These are phyloP conservation scores for Drosophila malerkotliana DNA, from an alignment of 1,140 invertebrate genomes.

Conservation along the genomic window DNA sequence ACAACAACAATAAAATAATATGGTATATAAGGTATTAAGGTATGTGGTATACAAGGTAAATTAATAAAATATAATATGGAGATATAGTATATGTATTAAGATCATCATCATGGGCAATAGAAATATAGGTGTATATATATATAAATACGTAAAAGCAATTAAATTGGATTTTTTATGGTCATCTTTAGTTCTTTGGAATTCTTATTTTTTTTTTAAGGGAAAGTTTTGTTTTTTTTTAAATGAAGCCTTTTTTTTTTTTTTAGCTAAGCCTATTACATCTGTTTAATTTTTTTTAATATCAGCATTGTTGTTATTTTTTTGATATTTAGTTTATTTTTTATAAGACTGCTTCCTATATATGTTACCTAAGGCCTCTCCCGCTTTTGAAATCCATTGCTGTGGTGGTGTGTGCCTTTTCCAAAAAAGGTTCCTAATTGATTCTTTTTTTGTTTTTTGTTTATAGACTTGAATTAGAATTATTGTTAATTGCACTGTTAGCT, in stretches of 20 bases:
- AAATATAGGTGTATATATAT: conserved; percentile 27
- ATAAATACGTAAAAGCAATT: conserved; percentile 49
- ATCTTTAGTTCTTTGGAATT: conserved; percentile 46
- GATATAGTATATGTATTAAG: conserved; percentile 26
- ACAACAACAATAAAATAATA: conserved; percentile 19
- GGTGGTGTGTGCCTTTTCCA: conserved; percentile 18
- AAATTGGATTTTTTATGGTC: conserved; percentile 37
- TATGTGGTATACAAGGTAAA: conserved; percentile 10
- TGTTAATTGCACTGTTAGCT: conserved; percentile 72
- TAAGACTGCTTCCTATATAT: not conserved
- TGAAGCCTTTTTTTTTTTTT: conserved; percentile 9
- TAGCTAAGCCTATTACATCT: conserved; percentile 7
- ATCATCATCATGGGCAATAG: conserved; percentile 24
- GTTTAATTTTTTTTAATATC: conserved; percentile 8
- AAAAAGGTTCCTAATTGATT: conserved; percentile 16
- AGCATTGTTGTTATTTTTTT: conserved; percentile 11
- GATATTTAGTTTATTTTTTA: not conserved
- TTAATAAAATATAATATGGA: conserved; percentile 39
- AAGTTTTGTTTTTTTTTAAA: conserved; percentile 13
- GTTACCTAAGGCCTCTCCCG: conserved; percentile 17
- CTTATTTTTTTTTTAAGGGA: conserved; percentile 7
- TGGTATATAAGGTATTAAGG: conserved; percentile 4
- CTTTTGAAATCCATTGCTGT: conserved; percentile 18
- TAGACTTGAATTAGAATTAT: conserved; percentile 65
- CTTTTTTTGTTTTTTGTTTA: conserved; percentile 4